A percentile compares a stretch with the other conserved stretches of the same genome.
These are phyloP conservation scores for Eolophus roseicapilla DNA, from an alignment of 2,113 vertebrate genomes.

Conservation along the genomic window DNA sequence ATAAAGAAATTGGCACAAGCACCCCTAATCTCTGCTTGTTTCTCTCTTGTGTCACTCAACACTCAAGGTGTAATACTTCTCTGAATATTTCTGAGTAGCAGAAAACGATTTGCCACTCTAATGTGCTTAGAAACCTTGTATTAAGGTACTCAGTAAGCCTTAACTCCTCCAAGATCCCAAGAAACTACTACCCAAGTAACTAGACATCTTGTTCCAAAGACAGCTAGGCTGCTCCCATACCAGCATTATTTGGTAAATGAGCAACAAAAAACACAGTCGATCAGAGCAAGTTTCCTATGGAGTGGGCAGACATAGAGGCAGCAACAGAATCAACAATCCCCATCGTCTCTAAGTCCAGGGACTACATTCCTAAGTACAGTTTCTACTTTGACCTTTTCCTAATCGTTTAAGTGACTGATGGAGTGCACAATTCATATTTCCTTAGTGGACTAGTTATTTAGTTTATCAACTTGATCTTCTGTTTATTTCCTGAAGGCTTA, in stretches of 20 bases:
- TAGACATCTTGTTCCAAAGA: neutral
- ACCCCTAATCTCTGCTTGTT: neutral
- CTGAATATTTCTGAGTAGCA: neutral
- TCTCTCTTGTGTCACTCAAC: neutral
- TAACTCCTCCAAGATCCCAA: neutral
- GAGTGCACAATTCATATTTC: neutral
- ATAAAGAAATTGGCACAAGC: neutral
- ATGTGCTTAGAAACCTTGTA: neutral
- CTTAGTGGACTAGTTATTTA: neutral
- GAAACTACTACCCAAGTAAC: neutral
- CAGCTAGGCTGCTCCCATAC: neutral
- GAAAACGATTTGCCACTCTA: neutral
- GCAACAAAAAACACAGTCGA: neutral
- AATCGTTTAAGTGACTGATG: neutral
- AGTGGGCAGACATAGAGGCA: neutral
- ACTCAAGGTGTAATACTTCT: neutral
- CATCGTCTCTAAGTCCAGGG: neutral
- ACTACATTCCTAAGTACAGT: neutral
- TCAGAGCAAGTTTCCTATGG: neutral
- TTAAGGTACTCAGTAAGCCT: neutral
- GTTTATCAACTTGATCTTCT: neutral
- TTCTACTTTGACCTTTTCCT: neutral
- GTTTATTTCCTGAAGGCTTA: neutral
- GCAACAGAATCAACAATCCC: neutral
- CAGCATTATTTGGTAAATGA: neutral